Base-by-base conservation (phyloP, 2,113 vertebrate species). In the Anhinga anhinga region DNA sequence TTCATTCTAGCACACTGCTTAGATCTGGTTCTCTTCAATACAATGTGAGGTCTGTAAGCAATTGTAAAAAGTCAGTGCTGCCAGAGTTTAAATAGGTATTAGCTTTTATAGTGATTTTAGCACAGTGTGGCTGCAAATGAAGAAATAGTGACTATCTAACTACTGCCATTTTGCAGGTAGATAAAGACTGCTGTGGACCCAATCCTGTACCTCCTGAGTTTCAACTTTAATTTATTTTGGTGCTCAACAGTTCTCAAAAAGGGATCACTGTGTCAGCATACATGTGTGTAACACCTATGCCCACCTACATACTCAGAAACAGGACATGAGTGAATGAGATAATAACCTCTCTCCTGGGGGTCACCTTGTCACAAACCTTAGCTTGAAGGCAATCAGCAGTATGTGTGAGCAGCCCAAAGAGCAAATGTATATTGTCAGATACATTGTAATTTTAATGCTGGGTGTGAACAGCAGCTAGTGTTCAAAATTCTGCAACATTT, bases 31-130 rank as follows among this genome's bases (percentile, higher is more conserved):
- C 44, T 79, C 40, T 93, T 89, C 47, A 2, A 30, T 72, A 61
- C 32, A 95, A 86, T 71, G 18, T 73, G 30, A 91, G 13, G 38
- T 53, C 26, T 82, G 25, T 69, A 90, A 94, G 91, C 58, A 94
- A 76, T 29, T 85, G 82, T 42, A 85, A 88, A 93, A 94, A 88
- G 81, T 76, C 70, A 59, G 42, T 83, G 74, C 55, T 90, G 82
- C 14, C 74, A 80, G 79, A 83, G 88, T 96, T 96, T 83, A 96
- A 95, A 47, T 59, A 70, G 50, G 34, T 86, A 88, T 88, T 90
- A 94, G 29, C 70, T 96, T 94, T 85, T 79, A 55, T 9, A 80
- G 36, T 18, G 26, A 67, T 82, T 86, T 88, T 69, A 82, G 25
- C 49, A 78, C 63, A 70, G 49, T 26, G 29, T 59, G 58, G 45